phyloP scores from a whole-genome alignment of 2,113 vertebrate genomes.

The Mobula hypostoma region DNA sequence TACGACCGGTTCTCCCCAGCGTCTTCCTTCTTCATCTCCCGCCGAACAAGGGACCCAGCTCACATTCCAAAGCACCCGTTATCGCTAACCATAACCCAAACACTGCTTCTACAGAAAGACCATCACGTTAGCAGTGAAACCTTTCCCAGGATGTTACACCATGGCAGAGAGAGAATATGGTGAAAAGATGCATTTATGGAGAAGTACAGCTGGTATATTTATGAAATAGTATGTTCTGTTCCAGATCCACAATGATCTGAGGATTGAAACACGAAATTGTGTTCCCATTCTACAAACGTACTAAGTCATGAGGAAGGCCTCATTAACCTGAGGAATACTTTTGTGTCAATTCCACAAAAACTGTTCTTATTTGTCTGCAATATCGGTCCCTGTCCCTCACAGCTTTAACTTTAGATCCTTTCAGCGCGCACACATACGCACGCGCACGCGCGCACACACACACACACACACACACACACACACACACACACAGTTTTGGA shows the following conservation, averaged over 20 bases:
- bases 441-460: too few relatives aligned
- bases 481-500: neutral
- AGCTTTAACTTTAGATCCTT: neutral
- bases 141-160: too few relatives aligned
- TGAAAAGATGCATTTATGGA: neutral
- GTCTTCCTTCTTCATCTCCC: too few relatives aligned
- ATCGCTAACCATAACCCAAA: too few relatives aligned
- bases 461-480: too few relatives aligned
- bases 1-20: too few relatives aligned
- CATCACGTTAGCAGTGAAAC: too few relatives aligned
- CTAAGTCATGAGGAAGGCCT: neutral
- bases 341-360: neutral
- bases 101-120: too few relatives aligned
- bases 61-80: too few relatives aligned
- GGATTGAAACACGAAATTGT: neutral
- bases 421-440: neutral
- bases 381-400: neutral
- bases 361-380: neutral
- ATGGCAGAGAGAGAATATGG: neutral
- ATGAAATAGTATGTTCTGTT: neutral
- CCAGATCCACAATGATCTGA: neutral
- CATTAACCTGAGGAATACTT: neutral
- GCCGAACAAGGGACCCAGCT: too few relatives aligned
- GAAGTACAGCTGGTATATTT: neutral
- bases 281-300: neutral